These are phyloP conservation scores for Brenthis daphne DNA, from an alignment of 2,888 invertebrate species.

Conservation along the genomic window DNA sequence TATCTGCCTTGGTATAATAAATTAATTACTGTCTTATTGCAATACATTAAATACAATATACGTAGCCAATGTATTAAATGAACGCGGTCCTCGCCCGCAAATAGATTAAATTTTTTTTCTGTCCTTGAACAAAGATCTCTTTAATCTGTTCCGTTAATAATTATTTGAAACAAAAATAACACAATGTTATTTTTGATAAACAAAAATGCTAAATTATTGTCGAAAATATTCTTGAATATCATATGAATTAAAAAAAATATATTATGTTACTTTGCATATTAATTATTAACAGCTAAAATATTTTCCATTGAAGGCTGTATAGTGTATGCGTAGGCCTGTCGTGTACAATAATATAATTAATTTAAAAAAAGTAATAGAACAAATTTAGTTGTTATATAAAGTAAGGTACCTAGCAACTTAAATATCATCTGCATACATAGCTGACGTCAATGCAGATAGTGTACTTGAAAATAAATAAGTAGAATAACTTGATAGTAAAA, in stretches of 20 bases:
- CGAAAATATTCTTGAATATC: not conserved
- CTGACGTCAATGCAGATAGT: constrained; percentile 41
- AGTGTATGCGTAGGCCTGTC: not conserved
- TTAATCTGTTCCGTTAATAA: constrained; percentile 34
- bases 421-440: constrained; percentile 39
- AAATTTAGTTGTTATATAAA: constrained; percentile 9
- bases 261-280: not conserved
- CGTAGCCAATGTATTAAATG: constrained; percentile 9
- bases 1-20: not conserved
- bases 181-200: constrained; percentile 13
- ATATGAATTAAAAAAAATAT: not conserved
- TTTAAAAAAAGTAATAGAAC: not conserved
- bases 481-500: constrained; percentile 29
- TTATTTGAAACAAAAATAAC: constrained; percentile 15
- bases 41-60: constrained; percentile 16
- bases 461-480: constrained; percentile 31
- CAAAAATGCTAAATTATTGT: constrained; percentile 1
- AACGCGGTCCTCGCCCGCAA: constrained; percentile 30
- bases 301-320: constrained; percentile 2
- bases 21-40: constrained; percentile 15
- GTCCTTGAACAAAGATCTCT: constrained; percentile 37
- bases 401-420: constrained; percentile 19
- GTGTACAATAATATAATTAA: not conserved
- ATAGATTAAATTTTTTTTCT: constrained; percentile 28
- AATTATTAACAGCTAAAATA: constrained; percentile 5